Percentiles rank a stretch among this genome's conserved stretches.
These are phyloP conservation scores for Babylonia areolata DNA, from an alignment of 1,140 invertebrate genomes.

Conservation along the genomic window DNA sequence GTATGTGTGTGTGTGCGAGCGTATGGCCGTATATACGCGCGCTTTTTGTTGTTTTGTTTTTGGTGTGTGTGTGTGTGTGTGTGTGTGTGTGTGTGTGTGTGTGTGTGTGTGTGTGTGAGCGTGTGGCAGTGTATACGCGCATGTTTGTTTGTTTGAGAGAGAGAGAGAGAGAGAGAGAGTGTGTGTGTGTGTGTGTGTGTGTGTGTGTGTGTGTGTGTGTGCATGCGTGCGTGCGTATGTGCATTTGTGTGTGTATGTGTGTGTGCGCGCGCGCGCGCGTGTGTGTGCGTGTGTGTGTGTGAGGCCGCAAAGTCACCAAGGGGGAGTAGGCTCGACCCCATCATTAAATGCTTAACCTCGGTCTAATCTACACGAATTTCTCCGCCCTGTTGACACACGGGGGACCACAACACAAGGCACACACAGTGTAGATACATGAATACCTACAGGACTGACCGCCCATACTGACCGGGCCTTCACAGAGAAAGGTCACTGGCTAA, in stretches of 20 bases:
- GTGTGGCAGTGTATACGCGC: background rate
- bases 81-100: background rate
- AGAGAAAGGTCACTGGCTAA: too few relatives aligned
- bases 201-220: background rate
- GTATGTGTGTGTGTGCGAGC: background rate
- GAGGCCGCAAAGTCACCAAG: too few relatives aligned
- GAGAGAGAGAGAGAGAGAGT: background rate
- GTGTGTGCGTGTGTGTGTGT: background rate
- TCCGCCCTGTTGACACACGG: too few relatives aligned
- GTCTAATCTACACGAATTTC: too few relatives aligned
- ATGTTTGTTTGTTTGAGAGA: background rate
- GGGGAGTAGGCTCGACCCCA: too few relatives aligned
- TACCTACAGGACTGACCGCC: too few relatives aligned
- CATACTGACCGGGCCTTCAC: too few relatives aligned
- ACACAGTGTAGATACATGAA: too few relatives aligned
- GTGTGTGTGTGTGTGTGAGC: background rate
- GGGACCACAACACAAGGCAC: too few relatives aligned
- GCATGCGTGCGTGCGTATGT: background rate
- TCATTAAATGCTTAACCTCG: too few relatives aligned
- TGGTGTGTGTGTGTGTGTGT: background rate
- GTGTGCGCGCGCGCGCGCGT: background rate
- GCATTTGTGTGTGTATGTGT: background rate
- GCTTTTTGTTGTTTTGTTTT: too few relatives aligned
- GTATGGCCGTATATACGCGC: too few relatives aligned
- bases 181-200: background rate